Evolutionary conservation across 2,797 vertebrate genomes (phyloP), one percentile per base, ranked within the genome.

Genomic region (Hyperoplus immaculatus): DNA sequence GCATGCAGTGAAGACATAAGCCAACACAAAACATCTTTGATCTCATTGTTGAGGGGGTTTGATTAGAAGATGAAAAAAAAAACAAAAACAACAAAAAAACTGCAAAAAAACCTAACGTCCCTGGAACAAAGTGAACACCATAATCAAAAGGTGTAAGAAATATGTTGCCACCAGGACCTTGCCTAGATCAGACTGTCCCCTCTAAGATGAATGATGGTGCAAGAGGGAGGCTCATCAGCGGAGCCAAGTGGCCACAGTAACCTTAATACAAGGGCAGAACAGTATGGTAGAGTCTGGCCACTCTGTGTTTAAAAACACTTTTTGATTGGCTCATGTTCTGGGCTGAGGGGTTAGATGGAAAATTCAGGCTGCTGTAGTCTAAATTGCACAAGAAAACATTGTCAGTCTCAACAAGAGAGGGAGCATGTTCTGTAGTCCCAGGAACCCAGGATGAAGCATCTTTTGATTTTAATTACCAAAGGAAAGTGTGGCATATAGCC

Each of bases 171-270:
- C 29, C 18, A 72, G 51, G 54, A 70, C 57, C 68, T 86, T 46
- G 18, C 56, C 59, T 51, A 53, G 64, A 63, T 73, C 77, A 66
- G 41, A 11, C 41, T 82, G 77, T 74, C 63, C 29, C 29, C 46
- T 66, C 5, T 11, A 74, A 83, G 83, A 84, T 81, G 70, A 68
- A 87, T 80, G 81, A 62, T 50, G 9, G 72, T 8, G 67, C 56
- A 46, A n/a, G 45, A 72, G 38, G 49, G 65, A 69, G 51, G 66
- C 69, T 77, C 81, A 82, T 69, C 59, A 49, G 75, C 57, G 70
- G 64, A 68, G 46, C 76, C 45, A 71, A 41, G 69, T 79, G 67
- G 75, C 73, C 60, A 61, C 29, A 57, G 56, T 60, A 59, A 42
- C 69, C 66, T 54, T 65, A 75, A 65, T 78, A 77, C 72, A 73